These are phyloP conservation scores for Clarias platycephalus DNA, from an alignment of 2,797 vertebrate species.

Conservation along the genomic window DNA sequence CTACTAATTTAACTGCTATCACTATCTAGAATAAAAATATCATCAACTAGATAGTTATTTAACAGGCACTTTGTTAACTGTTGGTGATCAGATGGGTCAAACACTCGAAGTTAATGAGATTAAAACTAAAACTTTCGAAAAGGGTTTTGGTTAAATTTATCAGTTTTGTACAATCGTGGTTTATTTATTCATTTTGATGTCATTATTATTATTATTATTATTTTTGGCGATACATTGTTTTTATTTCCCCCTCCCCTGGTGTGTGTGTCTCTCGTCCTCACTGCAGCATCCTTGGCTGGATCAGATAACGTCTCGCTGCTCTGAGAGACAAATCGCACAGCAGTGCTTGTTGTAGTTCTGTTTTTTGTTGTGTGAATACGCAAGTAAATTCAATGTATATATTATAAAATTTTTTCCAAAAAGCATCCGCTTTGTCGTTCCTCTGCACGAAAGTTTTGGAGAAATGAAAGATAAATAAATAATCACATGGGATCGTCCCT, in stretches of 20 bases:
- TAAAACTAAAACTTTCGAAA: no score
- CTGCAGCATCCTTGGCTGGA: conserved; percentile 1
- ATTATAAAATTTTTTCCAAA: no score
- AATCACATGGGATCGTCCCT: background rate
- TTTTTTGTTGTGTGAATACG: no score
- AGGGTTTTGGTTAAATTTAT: background rate
- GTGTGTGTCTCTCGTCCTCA: background rate
- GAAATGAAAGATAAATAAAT: background rate
- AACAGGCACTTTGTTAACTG: no score
- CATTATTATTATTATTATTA: background rate
- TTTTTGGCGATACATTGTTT: background rate
- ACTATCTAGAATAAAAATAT: no score
- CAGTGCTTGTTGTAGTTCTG: no score
- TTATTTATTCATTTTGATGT: background rate
- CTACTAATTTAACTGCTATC: no score
- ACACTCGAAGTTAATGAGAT: no score
- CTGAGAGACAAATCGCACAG: conserved; percentile 34
- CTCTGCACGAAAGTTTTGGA: background rate
- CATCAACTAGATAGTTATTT: no score
- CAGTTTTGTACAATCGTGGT: background rate
- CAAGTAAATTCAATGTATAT: no score
- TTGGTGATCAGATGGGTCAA: no score
- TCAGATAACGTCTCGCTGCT: conserved; percentile 36
- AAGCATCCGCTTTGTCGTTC: background rate
- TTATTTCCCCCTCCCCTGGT: background rate